phyloP scores from a whole-genome alignment of 2,888 invertebrate genomes.

The Ectemnius cavifrons region DNA sequence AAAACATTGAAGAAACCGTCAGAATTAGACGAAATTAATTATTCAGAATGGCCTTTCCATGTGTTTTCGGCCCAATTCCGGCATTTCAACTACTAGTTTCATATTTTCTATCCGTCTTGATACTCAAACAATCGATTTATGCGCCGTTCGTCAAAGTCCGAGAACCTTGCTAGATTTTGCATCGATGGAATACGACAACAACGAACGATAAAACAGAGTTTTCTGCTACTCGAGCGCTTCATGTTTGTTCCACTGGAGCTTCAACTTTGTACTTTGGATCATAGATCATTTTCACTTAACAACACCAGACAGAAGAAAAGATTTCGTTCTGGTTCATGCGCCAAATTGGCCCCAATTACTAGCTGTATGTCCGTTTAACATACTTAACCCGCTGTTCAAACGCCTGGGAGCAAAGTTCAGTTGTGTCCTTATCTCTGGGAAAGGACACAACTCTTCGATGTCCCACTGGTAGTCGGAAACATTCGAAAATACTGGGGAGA shows the following conservation, averaged over 20 bases:
- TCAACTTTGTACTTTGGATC: conserved; percentile 2
- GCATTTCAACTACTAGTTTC: not conserved
- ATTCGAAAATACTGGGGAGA: too few species aligned
- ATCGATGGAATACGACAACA: not conserved
- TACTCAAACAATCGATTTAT: not conserved
- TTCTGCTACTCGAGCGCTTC: not conserved
- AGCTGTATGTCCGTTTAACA: conserved; percentile 29
- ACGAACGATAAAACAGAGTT: not conserved
- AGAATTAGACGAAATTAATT: too few species aligned
- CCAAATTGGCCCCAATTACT: conserved; percentile 16
- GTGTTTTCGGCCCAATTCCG: too few species aligned
- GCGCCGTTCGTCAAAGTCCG: not conserved
- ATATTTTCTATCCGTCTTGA: too few species aligned
- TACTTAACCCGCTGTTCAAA: conserved; percentile 21
- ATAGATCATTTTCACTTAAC: not conserved
- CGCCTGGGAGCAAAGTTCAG: conserved; percentile 18
- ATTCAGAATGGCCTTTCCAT: too few species aligned
- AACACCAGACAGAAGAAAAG: not conserved
- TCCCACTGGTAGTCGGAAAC: too few species aligned
- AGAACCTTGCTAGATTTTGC: not conserved
- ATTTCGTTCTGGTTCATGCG: not conserved
- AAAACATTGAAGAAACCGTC: too few species aligned
- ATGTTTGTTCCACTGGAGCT: not conserved
- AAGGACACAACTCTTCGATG: too few species aligned
- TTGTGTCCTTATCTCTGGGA: too few species aligned